Evolutionary conservation across 1,140 invertebrate genomes (phyloP).

Genomic region (Papilio polyxenes): DNA sequence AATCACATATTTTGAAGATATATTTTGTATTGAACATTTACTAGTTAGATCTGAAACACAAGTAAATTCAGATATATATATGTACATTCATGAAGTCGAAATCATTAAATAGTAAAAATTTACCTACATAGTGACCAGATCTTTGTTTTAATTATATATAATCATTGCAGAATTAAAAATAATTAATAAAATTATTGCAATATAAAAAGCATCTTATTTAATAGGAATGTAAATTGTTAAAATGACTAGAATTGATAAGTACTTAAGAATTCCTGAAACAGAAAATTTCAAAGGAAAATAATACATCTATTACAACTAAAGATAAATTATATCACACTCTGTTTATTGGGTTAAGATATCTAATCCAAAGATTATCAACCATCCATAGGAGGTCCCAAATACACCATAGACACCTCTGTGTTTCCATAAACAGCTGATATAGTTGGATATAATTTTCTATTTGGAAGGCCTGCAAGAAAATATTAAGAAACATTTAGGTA

Average conservation of each 20-base stretch:
- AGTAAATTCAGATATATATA: neutral
- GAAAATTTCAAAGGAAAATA: neutral
- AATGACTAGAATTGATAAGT: neutral
- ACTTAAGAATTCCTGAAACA: neutral
- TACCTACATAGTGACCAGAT: neutral
- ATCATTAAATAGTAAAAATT: neutral
- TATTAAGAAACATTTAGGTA: neutral
- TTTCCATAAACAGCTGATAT: slow-evolving; percentile 99
- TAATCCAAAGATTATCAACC: slow-evolving; percentile 84
- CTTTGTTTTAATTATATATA: too few relatives aligned
- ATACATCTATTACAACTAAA: neutral
- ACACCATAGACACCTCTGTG: slow-evolving; percentile 99
- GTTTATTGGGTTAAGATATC: slow-evolving; percentile 52
- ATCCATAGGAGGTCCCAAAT: slow-evolving; percentile 95
- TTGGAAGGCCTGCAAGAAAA: slow-evolving; percentile 89
- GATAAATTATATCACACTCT: slow-evolving; percentile 54
- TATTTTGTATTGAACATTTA: neutral
- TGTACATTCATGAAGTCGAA: neutral
- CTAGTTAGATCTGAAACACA: neutral
- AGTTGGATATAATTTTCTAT: slow-evolving; percentile 96
- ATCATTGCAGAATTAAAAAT: neutral
- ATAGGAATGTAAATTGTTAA: slow-evolving; percentile 9
- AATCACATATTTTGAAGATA: neutral
- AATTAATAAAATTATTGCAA: neutral
- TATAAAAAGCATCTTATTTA: slow-evolving; percentile 3